Evolutionary conservation across 2,113 vertebrate species (phyloP), one percentile per base, ranked within the genome.

Genomic region (Oxygymnocypris stewartii): DNA sequence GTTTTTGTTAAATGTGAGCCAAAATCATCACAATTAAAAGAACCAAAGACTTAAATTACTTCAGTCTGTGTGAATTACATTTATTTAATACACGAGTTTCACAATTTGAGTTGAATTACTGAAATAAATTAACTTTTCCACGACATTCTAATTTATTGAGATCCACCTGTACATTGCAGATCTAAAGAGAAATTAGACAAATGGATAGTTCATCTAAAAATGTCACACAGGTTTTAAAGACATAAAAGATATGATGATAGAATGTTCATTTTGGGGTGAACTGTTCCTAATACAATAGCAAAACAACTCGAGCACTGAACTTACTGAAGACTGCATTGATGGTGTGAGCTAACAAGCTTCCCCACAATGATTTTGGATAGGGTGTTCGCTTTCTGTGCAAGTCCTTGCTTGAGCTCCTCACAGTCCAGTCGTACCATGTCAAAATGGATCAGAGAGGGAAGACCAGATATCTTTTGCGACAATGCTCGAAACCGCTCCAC

Each of bases 391-490:
- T 95, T 96, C 82, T 95, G 94, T 71, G 93, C 92, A 90, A 99
- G 93, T 44, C 97, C 97, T 86, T 94, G 94, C 85, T 99, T 99
- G 89, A 99, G 92, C 91, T 98, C 96, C 87, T 96, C 96, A 90
- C 97, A 99, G 89, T 96, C 95, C 93, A 99, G 94, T 87, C 88
- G 94, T 84, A 99, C 91, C 97, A 99, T 98, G 67, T 95, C 92
- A 85, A 95, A 99, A 92, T 92, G 91, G 90, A 92, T 94, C 90
- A 94, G 90, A 16, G 93, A 89, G 78, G 96, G 96, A 79, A 98
- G 95, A 90, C 92, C 92, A 90, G 93, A 87, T 47, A 99, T 98
- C 93, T 98, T 96, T 87, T 93, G 95, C 69, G 96, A 95, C 88
- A 97, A 92, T 23, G 10, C 88, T 76, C 88, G 92, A 91, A 99